Conservation (phyloP, 2,888 invertebrate species). For the Caenorhabditis zanzibari region DNA sequence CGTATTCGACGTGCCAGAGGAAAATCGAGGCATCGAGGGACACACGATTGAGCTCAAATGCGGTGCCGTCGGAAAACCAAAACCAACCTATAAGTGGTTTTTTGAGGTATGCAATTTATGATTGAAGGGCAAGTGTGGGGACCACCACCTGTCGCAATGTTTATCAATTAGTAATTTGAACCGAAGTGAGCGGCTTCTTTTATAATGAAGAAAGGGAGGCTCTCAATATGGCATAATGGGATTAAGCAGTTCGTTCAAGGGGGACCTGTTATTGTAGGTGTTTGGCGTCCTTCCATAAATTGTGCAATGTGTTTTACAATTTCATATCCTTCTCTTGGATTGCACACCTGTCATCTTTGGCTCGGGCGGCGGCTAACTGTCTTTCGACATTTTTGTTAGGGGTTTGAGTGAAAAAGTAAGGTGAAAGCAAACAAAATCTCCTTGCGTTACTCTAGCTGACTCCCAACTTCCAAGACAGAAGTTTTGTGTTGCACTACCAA, state of each 20-base stretch:
- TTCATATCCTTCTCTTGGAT: neutral
- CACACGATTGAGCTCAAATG: slow-evolving; percentile 76
- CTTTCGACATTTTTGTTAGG: slow-evolving; percentile 5
- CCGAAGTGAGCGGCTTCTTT: slow-evolving; percentile 38
- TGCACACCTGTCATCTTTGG: slow-evolving; percentile 26
- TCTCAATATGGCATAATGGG: slow-evolving; percentile 28
- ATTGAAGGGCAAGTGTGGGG: neutral
- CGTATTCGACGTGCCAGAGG: slow-evolving; percentile 74
- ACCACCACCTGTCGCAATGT: slow-evolving; percentile 41
- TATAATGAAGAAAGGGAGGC: neutral
- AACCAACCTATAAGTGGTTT: slow-evolving; percentile 78
- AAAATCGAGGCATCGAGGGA: slow-evolving; percentile 75
- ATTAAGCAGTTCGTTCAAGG: slow-evolving; percentile 7
- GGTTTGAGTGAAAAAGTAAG: slow-evolving; percentile 13
- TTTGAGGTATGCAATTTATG: slow-evolving; percentile 65
- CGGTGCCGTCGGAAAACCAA: slow-evolving; percentile 77
- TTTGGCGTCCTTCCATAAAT: neutral
- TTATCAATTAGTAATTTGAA: slow-evolving; percentile 55
- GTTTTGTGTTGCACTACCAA: slow-evolving; percentile 6
- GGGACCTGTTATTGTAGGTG: neutral
- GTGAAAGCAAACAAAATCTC: slow-evolving; percentile 35
- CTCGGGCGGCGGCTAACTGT: slow-evolving; percentile 26
- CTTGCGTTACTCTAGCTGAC: neutral
- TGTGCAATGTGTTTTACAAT: neutral
- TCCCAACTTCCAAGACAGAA: slow-evolving; percentile 8